Base-by-base conservation (phyloP, 2,113 vertebrate genomes). In the Nettapus auritus region DNA sequence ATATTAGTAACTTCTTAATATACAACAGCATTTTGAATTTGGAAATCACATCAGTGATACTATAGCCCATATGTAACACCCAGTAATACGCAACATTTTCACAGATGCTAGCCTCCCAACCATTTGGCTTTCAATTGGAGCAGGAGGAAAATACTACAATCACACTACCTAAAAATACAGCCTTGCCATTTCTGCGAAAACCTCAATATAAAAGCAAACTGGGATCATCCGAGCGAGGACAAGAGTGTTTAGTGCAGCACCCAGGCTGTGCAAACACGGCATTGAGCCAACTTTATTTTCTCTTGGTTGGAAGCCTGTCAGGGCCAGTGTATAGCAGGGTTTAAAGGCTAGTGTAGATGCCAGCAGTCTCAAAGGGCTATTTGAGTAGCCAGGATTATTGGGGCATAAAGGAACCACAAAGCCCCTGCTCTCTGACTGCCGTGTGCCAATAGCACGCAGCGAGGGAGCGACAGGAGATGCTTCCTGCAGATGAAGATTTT, bases 381-480 rank as follows among this genome's bases (percentile, higher is more conserved):
- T 94, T 94, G 82, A 87, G 84, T 48, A 82, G 48, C 34, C 67
- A 85, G 84, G 82, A 76, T 92, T 95, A 93, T 26, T 91, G 40
- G 82, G 56, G 82, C 89, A 94, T 67, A 92, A 94, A 94, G 82
- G 87, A 85, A 70, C 75, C 50, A 82, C 89, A 94, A 77, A 91
- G 57, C 84, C 70, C 36, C 62, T 73, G 62, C 91, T 85, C 63
- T 82, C 82, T 60, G 28, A n/a, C 62, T 91, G 70, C 53, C 34
- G 52, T 3, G 7, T 94, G 87, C 89, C 93, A 89, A 12, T 20
- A 76, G 55, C 74, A 67, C 2, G 11, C 57, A 73, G 91, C 2
- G 18, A 91, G 33, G 48, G 48, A 94, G 44, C 4, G 4, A 64
- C 40, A 87, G 81, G 57, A 76, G 66, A 44, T 4, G 21, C 57